Evolutionary conservation across 2,797 vertebrate species (phyloP).

Genomic region (Lepilemur ruficaudatus): DNA sequence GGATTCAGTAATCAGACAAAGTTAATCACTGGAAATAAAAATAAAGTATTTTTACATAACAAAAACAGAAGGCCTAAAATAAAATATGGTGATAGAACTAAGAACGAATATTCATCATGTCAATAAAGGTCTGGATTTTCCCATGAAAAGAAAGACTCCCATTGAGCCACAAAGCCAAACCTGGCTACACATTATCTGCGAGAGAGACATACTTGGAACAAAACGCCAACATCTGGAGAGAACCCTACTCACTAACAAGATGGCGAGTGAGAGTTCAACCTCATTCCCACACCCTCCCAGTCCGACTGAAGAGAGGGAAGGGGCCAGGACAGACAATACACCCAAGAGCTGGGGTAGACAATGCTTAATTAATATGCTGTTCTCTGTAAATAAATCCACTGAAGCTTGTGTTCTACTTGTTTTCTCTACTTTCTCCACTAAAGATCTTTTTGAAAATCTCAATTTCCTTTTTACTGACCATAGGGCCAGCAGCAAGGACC

Average conservation of each 20-base stretch:
- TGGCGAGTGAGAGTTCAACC: neutral
- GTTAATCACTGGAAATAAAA: neutral
- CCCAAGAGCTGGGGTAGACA: neutral
- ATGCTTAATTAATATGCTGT: neutral
- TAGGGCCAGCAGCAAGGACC: neutral
- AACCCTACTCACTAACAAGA: neutral
- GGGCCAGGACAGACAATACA: too few species aligned
- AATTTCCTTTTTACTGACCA: neutral
- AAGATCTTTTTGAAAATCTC: neutral
- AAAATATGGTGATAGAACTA: neutral
- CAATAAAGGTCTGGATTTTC: neutral
- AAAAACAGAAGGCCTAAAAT: neutral
- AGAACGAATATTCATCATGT: neutral
- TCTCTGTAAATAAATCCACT: neutral
- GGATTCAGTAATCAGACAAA: neutral
- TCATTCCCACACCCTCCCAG: neutral
- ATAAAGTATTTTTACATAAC: neutral
- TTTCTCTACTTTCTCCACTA: neutral
- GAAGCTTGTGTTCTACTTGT: neutral
- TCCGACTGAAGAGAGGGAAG: neutral
- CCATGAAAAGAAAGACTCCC: neutral
- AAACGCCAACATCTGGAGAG: neutral
- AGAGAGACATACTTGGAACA: neutral
- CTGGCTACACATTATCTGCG: neutral
- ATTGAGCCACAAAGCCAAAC: neutral